Base-by-base conservation (phyloP, 2,888 invertebrate genomes). In the Drosophila anomelani region DNA sequence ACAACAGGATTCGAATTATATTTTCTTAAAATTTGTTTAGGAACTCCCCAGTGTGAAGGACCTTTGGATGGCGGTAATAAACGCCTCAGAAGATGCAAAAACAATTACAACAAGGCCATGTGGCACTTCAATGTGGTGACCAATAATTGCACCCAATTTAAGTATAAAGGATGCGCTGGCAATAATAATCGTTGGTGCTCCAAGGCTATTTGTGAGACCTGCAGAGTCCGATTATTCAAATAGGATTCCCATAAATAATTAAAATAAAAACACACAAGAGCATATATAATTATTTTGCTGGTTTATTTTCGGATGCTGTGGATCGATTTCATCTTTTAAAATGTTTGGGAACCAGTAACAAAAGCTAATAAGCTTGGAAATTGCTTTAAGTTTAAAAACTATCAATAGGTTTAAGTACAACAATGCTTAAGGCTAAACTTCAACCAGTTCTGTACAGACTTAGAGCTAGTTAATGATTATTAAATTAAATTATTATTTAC, bases 391-490 rank as follows among this genome's bases (percentile, higher is more conserved):
- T 46, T 26, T 53, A 54, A 10, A 47, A 47, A 47, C 54, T 70
- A 68, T 70, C 26, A 51, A 46, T 70, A 69, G 36, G 46, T 77
- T 88, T 70, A 84, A 84, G 85, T 61, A 86, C 77, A 85, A 85
- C 89, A 85, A 85, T 84, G 55, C 85, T 84, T 84, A 86, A 26
- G 29, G 23, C 73, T 88, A 79, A 86, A 73, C 81, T 84, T 77
- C 70, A 83, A 84, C 72, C 83, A 74, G 62, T 70, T 76, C 86
- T 83, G 83, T 83, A 88, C 86, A 83, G 64, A 34, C 76, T 66
- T 67, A 58, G 8, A 17, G 41, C 63, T 64, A 54, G 38, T 49
- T 49, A 55, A 34, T 54, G 17, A 32, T 51, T 58, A n/a, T 56
- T 63, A 34, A 55, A 66, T 57, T 26, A 57, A 47, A n/a, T n/a